Evolutionary conservation across 1,140 invertebrate genomes (phyloP).

Genomic region (Drosophila jambulina): DNA sequence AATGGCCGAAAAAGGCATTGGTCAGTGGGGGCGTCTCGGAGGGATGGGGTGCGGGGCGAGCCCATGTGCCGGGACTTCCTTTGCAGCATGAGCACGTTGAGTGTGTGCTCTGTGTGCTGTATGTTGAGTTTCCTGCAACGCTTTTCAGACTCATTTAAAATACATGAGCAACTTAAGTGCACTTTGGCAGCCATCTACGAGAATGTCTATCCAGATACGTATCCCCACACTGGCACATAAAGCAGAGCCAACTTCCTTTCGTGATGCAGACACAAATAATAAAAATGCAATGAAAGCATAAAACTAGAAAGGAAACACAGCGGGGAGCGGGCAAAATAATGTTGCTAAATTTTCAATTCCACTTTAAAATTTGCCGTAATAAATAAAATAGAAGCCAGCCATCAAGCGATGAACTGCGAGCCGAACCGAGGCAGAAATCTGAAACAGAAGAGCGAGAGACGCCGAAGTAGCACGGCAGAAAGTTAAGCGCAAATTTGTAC

Average conservation of each 20-base stretch:
- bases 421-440: constrained; percentile 3
- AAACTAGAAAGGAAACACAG: constrained; percentile 72
- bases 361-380: constrained; percentile 53
- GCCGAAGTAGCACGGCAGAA: constrained; percentile 35
- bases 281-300: constrained; percentile 82
- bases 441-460: constrained; percentile 9
- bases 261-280: constrained; percentile 73
- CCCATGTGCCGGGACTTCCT: constrained; percentile 38
- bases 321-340: constrained; percentile 45
- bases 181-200: constrained; percentile 78
- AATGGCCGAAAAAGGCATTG: constrained; percentile 54
- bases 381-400: constrained; percentile 51
- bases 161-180: constrained; percentile 85
- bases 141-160: constrained; percentile 84
- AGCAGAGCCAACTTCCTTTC: constrained; percentile 65
- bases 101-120: constrained; percentile 25
- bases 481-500: constrained; percentile 79
- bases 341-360: constrained; percentile 54
- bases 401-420: constrained; percentile 55
- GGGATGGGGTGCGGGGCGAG: not conserved
- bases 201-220: constrained; percentile 45
- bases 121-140: constrained; percentile 76
- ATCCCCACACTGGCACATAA: constrained; percentile 17
- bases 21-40: constrained; percentile 1
- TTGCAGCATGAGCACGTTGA: constrained; percentile 41